Evolutionary conservation across 2,888 invertebrate genomes (phyloP), one percentile per base, ranked within the genome.

Genomic region (Ischnura elegans): DNA sequence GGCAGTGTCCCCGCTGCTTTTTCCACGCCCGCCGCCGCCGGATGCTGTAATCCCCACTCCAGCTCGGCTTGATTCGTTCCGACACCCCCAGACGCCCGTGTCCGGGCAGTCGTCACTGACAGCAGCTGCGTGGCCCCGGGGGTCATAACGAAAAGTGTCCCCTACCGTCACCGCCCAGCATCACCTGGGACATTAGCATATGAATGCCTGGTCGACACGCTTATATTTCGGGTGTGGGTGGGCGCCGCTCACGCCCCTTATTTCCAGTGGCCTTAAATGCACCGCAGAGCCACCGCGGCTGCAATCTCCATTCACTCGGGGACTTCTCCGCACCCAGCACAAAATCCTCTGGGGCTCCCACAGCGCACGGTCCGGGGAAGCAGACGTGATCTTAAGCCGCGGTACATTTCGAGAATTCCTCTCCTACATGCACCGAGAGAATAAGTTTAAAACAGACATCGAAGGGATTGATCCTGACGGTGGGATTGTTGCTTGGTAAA

Each of bases 161-260:
- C 87, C 45, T n/a, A 25, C 85, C 85, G n/a, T 3, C 86, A 21
- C 16, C 87, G 5, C 25, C 55, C 87, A 51, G 55, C 87, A 55
- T 87, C 90, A 90, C 90, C 90, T 90, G 90, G 90, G 90, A n/a
- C 61, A 90, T 90, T 90, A 90, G 90, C 90, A 90, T 90, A 90
- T 90, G 90, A 90, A 90, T 90, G 61, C 61, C 36, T 25, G 90
- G 90, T 42, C 43, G 61, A 61, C 90, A 43, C 90, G 90, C 61
- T 55, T 43, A 61, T 61, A 43, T 90, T 42, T 36, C 21, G 87
- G 86, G 86, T 43, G 86, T 25, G 45, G 86, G 46, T 43, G 86
- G 42, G 86, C n/a, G 86, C 25, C n/a, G 51, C 51, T 51, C 51
- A 8, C 61, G 29, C 36, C 13, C 36, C 36, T 8, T 29, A 76